A percentile compares a stretch with the other conserved stretches of the same genome.
Evolutionary conservation across 2,113 vertebrate species (phyloP).

Genomic region (Dicerorhinus sumatrensis): DNA sequence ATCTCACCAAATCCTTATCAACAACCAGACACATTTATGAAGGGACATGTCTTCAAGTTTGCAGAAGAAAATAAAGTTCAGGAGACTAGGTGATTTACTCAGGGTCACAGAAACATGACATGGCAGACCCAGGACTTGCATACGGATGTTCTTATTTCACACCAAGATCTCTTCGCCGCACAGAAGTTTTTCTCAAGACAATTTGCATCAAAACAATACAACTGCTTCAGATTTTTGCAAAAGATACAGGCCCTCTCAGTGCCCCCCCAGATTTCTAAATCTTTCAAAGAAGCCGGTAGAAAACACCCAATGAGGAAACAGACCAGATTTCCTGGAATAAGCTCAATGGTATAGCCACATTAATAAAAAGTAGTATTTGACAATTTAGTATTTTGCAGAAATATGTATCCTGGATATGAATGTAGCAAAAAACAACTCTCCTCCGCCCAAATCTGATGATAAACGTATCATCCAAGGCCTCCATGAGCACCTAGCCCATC

Average conservation of each 20-base stretch:
- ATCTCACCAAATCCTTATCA: neutral
- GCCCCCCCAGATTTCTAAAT: neutral
- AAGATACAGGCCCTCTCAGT: neutral
- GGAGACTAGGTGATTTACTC: neutral
- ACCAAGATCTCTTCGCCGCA: neutral
- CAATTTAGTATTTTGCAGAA: neutral
- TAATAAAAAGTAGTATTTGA: slow-evolving; percentile 8
- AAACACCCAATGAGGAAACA: slow-evolving; percentile 7
- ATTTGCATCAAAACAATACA: neutral
- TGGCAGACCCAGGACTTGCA: neutral
- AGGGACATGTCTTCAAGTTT: neutral
- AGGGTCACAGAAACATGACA: neutral
- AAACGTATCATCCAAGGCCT: no score
- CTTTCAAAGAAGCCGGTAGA: neutral
- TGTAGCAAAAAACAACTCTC: neutral
- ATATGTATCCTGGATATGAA: neutral
- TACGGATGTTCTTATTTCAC: slow-evolving; percentile 8
- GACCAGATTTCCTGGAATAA: slow-evolving; percentile 18
- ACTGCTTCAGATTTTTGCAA: neutral
- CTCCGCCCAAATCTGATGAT: neutral
- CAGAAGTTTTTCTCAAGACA: neutral
- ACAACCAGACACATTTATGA: neutral
- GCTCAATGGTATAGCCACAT: neutral
- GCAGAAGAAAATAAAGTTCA: neutral
- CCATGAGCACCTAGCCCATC: neutral